These are phyloP conservation scores for Taenaris catops DNA, from an alignment of 2,888 invertebrate species.

Conservation along the genomic window DNA sequence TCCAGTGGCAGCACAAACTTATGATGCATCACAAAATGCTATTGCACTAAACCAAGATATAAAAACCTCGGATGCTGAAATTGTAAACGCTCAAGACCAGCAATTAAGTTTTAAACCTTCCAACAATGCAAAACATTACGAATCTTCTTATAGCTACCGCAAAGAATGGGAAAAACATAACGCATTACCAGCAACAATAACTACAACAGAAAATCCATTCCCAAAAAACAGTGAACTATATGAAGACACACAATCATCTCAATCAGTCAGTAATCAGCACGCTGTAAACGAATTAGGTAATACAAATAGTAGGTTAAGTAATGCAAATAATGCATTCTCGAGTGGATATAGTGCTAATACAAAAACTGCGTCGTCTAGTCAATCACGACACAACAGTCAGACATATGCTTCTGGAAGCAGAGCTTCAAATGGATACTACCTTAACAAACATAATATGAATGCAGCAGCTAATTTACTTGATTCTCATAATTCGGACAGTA, in stretches of 20 bases:
- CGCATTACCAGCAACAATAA: slow-evolving; percentile 35
- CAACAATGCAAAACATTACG: slow-evolving; percentile 47
- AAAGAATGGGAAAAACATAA: slow-evolving; percentile 71
- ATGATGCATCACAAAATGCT: slow-evolving; percentile 25
- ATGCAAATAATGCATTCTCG: slow-evolving; percentile 28
- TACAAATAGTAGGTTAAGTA: slow-evolving; percentile 31
- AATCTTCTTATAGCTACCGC: slow-evolving; percentile 60
- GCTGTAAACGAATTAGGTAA: slow-evolving; percentile 31
- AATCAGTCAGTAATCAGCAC: slow-evolving; percentile 28
- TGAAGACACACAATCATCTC: slow-evolving; percentile 39
- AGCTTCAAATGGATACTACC: slow-evolving; percentile 28
- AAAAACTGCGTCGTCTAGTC: slow-evolving; percentile 38
- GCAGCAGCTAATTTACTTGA: slow-evolving; percentile 15
- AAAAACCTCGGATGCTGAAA: slow-evolving; percentile 46
- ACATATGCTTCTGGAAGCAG: slow-evolving; percentile 18
- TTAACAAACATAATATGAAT: slow-evolving; percentile 28
- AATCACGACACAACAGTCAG: slow-evolving; percentile 33
- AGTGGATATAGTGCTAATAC: slow-evolving; percentile 37
- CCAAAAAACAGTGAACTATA: slow-evolving; percentile 49
- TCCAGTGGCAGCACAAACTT: slow-evolving; percentile 45
- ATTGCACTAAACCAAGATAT: slow-evolving; percentile 41
- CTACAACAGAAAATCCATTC: slow-evolving; percentile 42
- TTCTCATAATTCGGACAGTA: slow-evolving; percentile 26
- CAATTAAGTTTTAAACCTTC: slow-evolving; percentile 32
- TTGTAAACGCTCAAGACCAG: slow-evolving; percentile 33